Evolutionary conservation across 2,113 vertebrate species (phyloP).

Genomic region (Notechis scutatus): DNA sequence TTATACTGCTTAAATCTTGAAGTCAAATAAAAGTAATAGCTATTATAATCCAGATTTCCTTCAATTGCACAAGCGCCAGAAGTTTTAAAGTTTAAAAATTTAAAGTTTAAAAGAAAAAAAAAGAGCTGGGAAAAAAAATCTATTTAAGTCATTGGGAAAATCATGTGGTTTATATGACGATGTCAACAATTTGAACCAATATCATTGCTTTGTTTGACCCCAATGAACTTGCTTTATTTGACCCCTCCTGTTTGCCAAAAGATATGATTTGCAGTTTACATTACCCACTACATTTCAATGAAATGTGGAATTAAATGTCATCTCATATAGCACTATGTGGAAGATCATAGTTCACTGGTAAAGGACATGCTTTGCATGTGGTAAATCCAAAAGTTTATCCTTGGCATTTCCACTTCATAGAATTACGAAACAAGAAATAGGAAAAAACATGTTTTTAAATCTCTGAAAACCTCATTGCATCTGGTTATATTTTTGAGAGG

Average conservation of each 20-base stretch:
- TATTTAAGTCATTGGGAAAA: background rate
- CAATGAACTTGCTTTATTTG: background rate
- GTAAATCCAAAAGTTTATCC: background rate
- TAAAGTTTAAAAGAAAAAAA: background rate
- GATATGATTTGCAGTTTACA: background rate
- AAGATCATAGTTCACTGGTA: background rate
- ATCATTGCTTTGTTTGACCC: background rate
- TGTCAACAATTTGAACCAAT: background rate
- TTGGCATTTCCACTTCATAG: background rate
- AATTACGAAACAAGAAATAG: background rate
- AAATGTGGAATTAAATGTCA: background rate
- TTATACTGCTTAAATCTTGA: background rate
- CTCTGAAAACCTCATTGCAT: background rate
- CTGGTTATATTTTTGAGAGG: background rate
- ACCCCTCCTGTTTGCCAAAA: background rate
- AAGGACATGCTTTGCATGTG: background rate
- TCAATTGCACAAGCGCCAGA: background rate
- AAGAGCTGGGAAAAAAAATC: background rate
- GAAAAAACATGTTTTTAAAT: background rate
- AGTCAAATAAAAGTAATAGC: background rate
- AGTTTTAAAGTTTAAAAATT: background rate
- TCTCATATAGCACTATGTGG: background rate
- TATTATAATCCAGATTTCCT: background rate
- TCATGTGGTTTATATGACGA: background rate
- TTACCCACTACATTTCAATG: background rate